Evolutionary conservation across 2,888 invertebrate genomes (phyloP).

Genomic region (Synanthedon tipuliformis): DNA sequence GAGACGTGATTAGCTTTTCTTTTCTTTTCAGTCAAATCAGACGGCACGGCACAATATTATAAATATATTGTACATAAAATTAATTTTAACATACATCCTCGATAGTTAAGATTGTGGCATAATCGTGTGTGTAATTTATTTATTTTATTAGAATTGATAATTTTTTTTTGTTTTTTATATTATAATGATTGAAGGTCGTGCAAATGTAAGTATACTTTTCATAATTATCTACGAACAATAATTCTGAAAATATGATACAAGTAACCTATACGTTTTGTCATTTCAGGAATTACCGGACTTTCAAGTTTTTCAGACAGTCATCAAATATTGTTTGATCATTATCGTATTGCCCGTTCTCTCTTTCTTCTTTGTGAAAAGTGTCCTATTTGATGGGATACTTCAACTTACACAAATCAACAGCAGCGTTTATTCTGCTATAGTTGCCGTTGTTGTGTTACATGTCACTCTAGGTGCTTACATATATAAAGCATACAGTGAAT

Average conservation of each 20-base stretch:
- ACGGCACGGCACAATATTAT: too few relatives aligned
- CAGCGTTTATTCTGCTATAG: conserved; percentile 83
- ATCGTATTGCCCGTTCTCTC: conserved; percentile 80
- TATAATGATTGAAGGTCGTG: conserved; percentile 67
- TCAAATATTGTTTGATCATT: conserved; percentile 81
- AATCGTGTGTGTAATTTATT: neutral
- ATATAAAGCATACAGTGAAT: conserved; percentile 78
- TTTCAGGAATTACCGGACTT: conserved; percentile 76
- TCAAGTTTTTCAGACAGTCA: conserved; percentile 79
- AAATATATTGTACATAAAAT: too few relatives aligned
- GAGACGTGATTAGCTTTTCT: too few relatives aligned
- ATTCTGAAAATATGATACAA: neutral
- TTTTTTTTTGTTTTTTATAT: conserved; percentile 31
- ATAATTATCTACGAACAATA: neutral
- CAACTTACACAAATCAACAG: conserved; percentile 69
- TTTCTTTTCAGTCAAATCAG: too few relatives aligned
- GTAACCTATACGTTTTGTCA: conserved; percentile 14
- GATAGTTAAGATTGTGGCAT: too few relatives aligned
- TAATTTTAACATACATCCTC: too few relatives aligned
- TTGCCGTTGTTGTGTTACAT: conserved; percentile 81
- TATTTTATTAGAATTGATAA: neutral
- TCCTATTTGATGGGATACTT: conserved; percentile 77
- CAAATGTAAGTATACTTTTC: conserved; percentile 50
- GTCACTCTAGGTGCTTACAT: conserved; percentile 83
- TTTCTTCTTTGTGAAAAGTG: conserved; percentile 77